phyloP scores from a whole-genome alignment of 1,140 invertebrate species.

The Euschistus heros region DNA sequence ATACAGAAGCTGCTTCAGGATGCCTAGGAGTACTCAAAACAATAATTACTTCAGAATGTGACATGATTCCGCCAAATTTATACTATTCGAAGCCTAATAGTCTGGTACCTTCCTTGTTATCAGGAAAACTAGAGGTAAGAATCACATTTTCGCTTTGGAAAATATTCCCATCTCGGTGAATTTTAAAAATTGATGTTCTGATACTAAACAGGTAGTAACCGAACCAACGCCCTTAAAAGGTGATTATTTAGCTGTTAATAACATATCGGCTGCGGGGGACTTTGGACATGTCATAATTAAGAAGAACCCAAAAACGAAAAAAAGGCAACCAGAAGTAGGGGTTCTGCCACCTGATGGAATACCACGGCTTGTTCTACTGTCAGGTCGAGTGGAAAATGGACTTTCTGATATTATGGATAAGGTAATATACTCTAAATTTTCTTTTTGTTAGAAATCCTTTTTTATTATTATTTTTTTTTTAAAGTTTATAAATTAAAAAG shows the following conservation, averaged over 20 bases:
- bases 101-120: slow-evolving; percentile 43
- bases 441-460: too few species aligned
- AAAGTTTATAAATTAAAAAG: too few species aligned
- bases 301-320: slow-evolving; percentile 27
- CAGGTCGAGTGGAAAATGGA: slow-evolving; percentile 29
- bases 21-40: slow-evolving; percentile 48
- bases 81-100: slow-evolving; percentile 33
- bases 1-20: slow-evolving; percentile 56
- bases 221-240: slow-evolving; percentile 39
- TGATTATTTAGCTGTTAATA: slow-evolving; percentile 44
- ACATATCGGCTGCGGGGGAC: slow-evolving; percentile 53
- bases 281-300: slow-evolving; percentile 49
- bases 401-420: slow-evolving; percentile 28
- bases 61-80: slow-evolving; percentile 31
- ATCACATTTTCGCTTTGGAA: background rate
- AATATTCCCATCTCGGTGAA: background rate
- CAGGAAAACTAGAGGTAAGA: slow-evolving; percentile 36
- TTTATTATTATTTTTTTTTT: too few species aligned
- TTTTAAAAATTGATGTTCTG: background rate
- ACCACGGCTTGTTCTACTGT: slow-evolving; percentile 29
- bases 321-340: background rate
- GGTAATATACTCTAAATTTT: slow-evolving; percentile 15
- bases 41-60: slow-evolving; percentile 29
- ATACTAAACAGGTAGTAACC: slow-evolving; percentile 39
- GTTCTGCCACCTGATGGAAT: slow-evolving; percentile 28